phyloP scores from a whole-genome alignment of 2,797 vertebrate genomes.

The Threskiornis aethiopicus region DNA sequence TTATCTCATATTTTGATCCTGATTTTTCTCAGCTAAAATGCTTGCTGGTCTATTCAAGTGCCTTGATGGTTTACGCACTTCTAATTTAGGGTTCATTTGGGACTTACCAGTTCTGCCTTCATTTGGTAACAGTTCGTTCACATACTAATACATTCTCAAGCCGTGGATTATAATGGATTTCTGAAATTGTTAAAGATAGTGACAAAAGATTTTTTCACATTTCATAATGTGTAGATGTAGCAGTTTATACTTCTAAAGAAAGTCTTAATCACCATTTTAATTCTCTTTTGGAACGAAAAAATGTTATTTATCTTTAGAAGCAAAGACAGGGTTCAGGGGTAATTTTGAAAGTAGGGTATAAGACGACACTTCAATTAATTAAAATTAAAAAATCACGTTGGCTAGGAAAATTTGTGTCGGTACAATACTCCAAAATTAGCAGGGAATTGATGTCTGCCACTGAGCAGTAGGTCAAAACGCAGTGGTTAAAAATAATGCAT shows the following conservation, averaged over 20 bases:
- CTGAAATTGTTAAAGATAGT: background rate
- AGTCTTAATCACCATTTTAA: background rate
- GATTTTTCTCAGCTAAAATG: conserved; percentile 19
- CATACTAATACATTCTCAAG: background rate
- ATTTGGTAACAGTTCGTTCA: conserved; percentile 6
- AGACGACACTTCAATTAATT: background rate
- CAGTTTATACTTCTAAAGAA: background rate
- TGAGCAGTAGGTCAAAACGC: background rate
- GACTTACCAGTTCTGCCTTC: conserved; percentile 5
- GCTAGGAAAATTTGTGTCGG: background rate
- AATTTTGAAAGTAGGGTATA: background rate
- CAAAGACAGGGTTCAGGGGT: background rate
- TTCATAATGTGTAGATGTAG: background rate
- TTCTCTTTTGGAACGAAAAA: background rate
- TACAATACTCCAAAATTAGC: background rate
- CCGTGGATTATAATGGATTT: background rate
- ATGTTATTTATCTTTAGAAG: background rate
- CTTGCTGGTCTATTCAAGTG: conserved; percentile 21
- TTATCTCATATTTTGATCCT: conserved; percentile 41
- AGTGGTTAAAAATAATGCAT: background rate
- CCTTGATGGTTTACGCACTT: background rate
- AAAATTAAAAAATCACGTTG: background rate
- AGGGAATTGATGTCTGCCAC: background rate
- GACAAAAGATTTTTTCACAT: background rate
- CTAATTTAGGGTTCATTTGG: conserved; percentile 45